These are phyloP conservation scores for Noctua janthe DNA, from an alignment of 2,888 invertebrate species.

Conservation along the genomic window DNA sequence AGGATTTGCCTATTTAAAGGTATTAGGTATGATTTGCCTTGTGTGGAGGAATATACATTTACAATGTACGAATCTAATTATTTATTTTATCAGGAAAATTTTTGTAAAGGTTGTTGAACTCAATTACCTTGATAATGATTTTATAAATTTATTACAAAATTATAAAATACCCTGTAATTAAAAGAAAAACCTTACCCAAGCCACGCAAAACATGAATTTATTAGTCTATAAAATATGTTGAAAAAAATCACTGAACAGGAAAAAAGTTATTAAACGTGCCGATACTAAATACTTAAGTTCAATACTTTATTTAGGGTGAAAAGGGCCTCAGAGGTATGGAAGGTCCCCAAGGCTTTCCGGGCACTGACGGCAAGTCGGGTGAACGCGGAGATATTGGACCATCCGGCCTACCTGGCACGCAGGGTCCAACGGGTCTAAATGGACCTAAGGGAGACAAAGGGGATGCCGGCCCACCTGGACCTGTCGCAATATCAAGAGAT, in stretches of 20 bases:
- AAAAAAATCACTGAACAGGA: neutral
- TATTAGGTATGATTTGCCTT: neutral
- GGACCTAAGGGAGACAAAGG: constrained; percentile 93
- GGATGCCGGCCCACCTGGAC: constrained; percentile 93
- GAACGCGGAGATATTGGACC: constrained; percentile 93
- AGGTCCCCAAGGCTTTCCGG: constrained; percentile 92
- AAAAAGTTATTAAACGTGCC: neutral
- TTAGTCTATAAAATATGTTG: neutral
- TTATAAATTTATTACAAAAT: no score
- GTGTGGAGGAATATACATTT: neutral
- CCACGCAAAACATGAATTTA: neutral
- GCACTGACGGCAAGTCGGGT: constrained; percentile 92
- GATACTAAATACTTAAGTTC: constrained; percentile 19
- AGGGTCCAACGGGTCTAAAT: constrained; percentile 92
- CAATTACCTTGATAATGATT: no score
- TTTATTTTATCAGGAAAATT: neutral
- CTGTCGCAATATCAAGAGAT: constrained; percentile 90
- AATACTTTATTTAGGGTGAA: constrained; percentile 84
- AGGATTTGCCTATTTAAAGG: neutral
- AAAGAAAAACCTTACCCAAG: neutral
- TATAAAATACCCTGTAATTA: neutral
- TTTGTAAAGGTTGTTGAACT: neutral
- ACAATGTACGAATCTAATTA: neutral
- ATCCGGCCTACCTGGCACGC: constrained; percentile 92
- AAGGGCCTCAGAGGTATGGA: constrained; percentile 92